Evolutionary conservation across 2,113 vertebrate species (phyloP), one percentile per base, ranked within the genome.

Genomic region (Lonchura striata): DNA sequence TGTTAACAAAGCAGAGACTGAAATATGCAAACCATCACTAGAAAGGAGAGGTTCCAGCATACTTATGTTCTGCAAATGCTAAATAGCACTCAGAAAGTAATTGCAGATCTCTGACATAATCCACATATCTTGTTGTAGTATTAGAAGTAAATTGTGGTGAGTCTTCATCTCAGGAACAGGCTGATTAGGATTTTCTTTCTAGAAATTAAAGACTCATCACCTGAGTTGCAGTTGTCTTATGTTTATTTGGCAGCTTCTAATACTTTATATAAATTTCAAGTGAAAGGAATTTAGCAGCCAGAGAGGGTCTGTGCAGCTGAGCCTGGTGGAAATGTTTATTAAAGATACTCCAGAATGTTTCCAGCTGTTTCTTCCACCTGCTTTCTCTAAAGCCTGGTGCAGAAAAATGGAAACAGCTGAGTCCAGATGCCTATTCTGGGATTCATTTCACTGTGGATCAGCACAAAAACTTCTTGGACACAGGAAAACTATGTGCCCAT

Each of bases 331-430:
- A 91, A 65, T 54, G 11, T 88, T 90, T 87, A 54, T 85, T 76
- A 82, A 95, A 94, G 91, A 42, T 46, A 53, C 46, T 84, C 78
- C 74, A 95, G 69, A 92, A 94, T 70, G 53, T 79, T 96, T 96
- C 86, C 91, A 96, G 93, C 84, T 95, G 89, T 89, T 97, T 65
- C 69, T 89, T 76, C 81, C 93, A 95, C 86, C 89, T 95, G 91
- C 56, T 88, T 33, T 82, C 13, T 71, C 68, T 78, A 70, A 86
- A 78, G 47, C 41, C 49, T 50, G 9, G 44, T 88, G 61, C 86
- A 95, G 72, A 91, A 92, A 89, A 84, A 64, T 25, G 57, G 72
- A 60, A 88, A 84, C 65, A 78, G 72, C 61, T 61, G 74, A 86
- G 50, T 83, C 41, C 74, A 91, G 63, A 69, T 92, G 65, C 70